Conservation (phyloP, 2,888 invertebrate species). For the Hermaeophaga mercurialis region DNA sequence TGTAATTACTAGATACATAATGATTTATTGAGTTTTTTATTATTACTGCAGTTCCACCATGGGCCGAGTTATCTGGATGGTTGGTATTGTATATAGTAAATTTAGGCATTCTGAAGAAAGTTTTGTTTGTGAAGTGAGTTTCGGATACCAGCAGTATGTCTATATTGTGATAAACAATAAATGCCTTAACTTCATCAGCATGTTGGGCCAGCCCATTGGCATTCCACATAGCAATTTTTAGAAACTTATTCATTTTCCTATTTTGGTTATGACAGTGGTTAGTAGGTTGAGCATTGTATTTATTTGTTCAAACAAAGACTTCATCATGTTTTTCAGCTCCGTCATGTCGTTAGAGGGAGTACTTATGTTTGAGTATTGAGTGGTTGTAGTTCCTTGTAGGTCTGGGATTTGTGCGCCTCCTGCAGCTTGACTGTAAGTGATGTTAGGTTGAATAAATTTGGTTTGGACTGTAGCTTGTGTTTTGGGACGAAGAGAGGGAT, state of each 20-base stretch:
- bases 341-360: background rate
- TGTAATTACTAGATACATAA: background rate
- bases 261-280: conserved; percentile 6
- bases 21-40: conserved; percentile 1
- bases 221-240: conserved; percentile 27
- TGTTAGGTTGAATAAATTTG: background rate
- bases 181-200: conserved; percentile 31
- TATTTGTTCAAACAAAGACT: background rate
- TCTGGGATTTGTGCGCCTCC: background rate
- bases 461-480: background rate
- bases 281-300: background rate
- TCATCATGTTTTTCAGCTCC: background rate
- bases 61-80: conserved; percentile 22
- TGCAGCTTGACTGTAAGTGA: too few relatives aligned
- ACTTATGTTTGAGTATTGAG: background rate
- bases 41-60: background rate
- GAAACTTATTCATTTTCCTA: conserved; percentile 2
- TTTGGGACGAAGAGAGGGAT: background rate
- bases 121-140: background rate
- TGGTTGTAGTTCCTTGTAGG: background rate
- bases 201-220: conserved; percentile 35
- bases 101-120: background rate
- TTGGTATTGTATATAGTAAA: conserved; percentile 26
- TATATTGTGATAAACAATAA: conserved; percentile 26
- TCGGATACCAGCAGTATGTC: background rate